Conservation (phyloP, 1,140 invertebrate species). For the Drosophila chauvacae region DNA sequence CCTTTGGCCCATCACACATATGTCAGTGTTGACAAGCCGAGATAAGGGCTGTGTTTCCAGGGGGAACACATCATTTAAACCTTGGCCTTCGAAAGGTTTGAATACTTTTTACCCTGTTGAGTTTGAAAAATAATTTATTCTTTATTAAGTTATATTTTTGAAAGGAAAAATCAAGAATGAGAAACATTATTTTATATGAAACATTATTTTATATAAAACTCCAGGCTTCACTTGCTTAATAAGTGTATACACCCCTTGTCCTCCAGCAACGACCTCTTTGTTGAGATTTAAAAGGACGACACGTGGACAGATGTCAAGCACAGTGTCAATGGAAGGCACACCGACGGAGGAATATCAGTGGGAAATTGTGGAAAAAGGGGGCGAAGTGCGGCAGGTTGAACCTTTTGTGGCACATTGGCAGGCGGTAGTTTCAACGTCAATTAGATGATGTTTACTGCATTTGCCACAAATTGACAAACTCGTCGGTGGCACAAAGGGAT, state of each 20-base stretch:
- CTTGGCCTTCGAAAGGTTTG: background rate
- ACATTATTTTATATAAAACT: background rate
- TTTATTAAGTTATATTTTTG: background rate
- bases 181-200: no score
- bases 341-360: background rate
- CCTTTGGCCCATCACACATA: conserved; percentile 57
- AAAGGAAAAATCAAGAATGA: background rate
- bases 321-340: conserved; percentile 15
- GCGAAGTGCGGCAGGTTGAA: conserved; percentile 5
- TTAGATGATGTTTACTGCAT: conserved; percentile 80
- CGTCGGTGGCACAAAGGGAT: conserved; percentile 49
- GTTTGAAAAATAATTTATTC: background rate
- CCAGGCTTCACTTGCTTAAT: background rate
- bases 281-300: conserved; percentile 23
- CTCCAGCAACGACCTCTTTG: background rate
- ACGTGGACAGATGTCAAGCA: conserved; percentile 54
- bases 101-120: background rate
- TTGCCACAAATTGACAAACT: conserved; percentile 80
- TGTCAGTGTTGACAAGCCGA: conserved; percentile 62
- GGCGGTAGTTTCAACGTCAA: conserved; percentile 74
- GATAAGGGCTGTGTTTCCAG: conserved; percentile 33
- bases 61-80: conserved; percentile 1
- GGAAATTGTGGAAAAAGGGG: background rate
- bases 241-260: background rate
- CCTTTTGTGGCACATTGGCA: conserved; percentile 39